phyloP scores from a whole-genome alignment of 2,113 vertebrate genomes.

The Empidonax traillii region DNA sequence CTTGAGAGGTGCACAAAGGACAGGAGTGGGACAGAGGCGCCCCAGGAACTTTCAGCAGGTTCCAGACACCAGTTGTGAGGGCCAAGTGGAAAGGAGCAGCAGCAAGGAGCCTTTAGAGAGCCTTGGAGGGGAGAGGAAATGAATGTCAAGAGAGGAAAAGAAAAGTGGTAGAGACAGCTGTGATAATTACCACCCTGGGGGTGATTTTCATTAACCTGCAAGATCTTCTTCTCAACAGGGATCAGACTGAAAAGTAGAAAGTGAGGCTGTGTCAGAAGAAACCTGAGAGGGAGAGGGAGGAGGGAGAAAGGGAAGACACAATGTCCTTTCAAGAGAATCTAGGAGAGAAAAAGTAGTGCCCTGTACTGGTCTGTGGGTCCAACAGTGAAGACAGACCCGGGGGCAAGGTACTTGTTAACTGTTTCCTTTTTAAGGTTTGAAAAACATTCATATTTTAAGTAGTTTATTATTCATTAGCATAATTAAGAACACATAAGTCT shows the following conservation, averaged over 20 bases:
- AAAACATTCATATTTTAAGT: conserved; percentile 59
- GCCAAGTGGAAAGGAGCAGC: not conserved
- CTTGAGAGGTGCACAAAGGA: not conserved
- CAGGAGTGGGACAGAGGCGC: not conserved
- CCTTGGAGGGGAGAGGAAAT: not conserved
- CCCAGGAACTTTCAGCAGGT: not conserved
- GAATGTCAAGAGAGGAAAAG: not conserved
- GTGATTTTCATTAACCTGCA: not conserved
- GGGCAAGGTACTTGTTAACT: not conserved
- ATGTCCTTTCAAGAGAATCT: not conserved
- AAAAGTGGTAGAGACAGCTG: not conserved
- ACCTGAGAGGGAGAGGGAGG: not conserved
- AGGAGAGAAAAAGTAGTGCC: not conserved
- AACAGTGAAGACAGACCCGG: not conserved
- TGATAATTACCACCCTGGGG: not conserved
- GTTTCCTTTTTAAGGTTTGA: conserved; percentile 1
- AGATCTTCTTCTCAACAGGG: not conserved
- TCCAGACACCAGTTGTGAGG: not conserved
- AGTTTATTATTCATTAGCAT: conserved; percentile 54
- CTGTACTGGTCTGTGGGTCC: not conserved
- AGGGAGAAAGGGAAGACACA: not conserved
- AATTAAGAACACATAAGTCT: conserved; percentile 64
- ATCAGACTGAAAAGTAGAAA: not conserved
- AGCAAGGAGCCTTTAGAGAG: not conserved
- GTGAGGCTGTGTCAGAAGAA: not conserved